Evolutionary conservation across 2,888 invertebrate species (phyloP).

Genomic region (Drosophila pegasa): DNA sequence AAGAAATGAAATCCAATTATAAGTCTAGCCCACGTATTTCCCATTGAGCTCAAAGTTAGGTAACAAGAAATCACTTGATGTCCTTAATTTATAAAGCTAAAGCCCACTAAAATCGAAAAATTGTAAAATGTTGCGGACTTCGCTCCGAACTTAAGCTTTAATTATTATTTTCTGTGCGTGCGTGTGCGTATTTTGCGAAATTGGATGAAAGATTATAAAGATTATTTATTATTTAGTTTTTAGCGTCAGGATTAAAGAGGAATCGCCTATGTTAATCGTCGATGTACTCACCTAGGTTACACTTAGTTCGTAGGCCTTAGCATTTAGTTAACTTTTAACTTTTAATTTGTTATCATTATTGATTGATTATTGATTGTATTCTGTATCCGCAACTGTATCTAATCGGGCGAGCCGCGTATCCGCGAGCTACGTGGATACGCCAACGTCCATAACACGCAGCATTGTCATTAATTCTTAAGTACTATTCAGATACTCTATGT

Average conservation of each 20-base stretch:
- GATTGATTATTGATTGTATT: constrained; percentile 58
- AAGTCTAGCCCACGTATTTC: constrained; percentile 30
- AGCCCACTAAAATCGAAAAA: constrained; percentile 20
- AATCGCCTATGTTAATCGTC: constrained; percentile 19
- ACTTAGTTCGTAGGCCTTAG: constrained; percentile 44
- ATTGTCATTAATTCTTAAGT: constrained; percentile 76
- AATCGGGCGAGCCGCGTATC: constrained; percentile 61
- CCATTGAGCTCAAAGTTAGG: constrained; percentile 52
- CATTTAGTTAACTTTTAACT: constrained; percentile 61
- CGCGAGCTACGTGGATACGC: constrained; percentile 55
- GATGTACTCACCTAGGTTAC: constrained; percentile 21
- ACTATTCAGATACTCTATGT: constrained; percentile 38
- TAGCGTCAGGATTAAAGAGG: constrained; percentile 48
- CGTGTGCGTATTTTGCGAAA: constrained; percentile 43
- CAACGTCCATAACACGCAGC: constrained; percentile 67
- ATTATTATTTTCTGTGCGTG: constrained; percentile 54
- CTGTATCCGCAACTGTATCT: constrained; percentile 45
- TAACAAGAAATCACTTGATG: constrained; percentile 63
- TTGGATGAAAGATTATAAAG: constrained; percentile 51
- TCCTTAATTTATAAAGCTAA: constrained; percentile 47
- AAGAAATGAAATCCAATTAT: constrained; percentile 18
- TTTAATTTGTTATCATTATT: constrained; percentile 68
- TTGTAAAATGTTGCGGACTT: constrained; percentile 44
- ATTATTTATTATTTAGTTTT: constrained; percentile 80
- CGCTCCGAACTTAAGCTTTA: constrained; percentile 66